phyloP scores from a whole-genome alignment of 2,888 invertebrate genomes.

The Synergus laeviventris region DNA sequence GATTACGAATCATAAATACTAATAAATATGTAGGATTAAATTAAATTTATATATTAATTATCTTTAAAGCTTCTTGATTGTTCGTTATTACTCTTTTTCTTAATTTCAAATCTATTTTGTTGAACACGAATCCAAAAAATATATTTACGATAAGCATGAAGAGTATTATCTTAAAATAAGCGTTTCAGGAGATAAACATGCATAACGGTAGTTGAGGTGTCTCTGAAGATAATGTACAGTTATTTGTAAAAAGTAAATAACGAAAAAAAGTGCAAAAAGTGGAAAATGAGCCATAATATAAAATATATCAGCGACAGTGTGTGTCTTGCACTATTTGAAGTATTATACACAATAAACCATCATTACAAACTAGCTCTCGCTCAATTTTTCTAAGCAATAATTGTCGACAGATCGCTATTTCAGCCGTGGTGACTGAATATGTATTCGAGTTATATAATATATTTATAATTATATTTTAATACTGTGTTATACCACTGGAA shows the following conservation, averaged over 20 bases:
- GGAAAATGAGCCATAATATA: neutral
- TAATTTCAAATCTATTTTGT: slow-evolving; percentile 9
- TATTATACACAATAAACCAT: neutral
- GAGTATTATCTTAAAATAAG: slow-evolving; percentile 34
- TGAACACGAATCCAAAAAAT: neutral
- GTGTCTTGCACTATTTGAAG: neutral
- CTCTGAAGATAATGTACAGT: slow-evolving; percentile 17
- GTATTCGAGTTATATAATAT: neutral
- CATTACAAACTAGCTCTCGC: neutral
- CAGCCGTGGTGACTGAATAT: neutral
- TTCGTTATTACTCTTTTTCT: neutral
- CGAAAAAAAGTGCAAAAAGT: neutral
- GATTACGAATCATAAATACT: neutral
- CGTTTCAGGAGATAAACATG: neutral
- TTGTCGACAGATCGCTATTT: slow-evolving; percentile 34
- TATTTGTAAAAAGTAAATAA: neutral
- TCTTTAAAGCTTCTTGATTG: neutral
- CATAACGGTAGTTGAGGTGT: neutral
- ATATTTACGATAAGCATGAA: slow-evolving; percentile 27
- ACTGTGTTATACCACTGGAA: neutral
- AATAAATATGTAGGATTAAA: slow-evolving; percentile 5
- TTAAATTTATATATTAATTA: neutral
- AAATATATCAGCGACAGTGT: too few species aligned
- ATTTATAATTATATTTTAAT: slow-evolving; percentile 24
- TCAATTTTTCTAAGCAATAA: slow-evolving; percentile 36